These are phyloP conservation scores for Gulo gulo DNA, from an alignment of 2,113 vertebrate species.

Conservation along the genomic window DNA sequence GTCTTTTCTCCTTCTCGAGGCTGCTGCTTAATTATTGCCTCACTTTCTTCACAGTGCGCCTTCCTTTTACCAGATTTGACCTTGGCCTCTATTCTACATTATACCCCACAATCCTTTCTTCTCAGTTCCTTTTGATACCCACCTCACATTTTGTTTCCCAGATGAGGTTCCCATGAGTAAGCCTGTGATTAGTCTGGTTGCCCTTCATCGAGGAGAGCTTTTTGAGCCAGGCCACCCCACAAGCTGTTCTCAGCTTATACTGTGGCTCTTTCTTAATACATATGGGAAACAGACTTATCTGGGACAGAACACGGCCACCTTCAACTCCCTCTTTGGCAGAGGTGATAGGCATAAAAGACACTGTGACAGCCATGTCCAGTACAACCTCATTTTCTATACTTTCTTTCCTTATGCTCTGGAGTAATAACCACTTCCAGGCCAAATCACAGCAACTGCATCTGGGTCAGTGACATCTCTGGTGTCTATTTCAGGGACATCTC, in stretches of 20 bases:
- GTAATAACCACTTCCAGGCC: background rate
- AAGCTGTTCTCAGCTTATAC: background rate
- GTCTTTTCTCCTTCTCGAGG: background rate
- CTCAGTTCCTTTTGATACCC: background rate
- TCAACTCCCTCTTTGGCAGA: background rate
- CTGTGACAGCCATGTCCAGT: background rate
- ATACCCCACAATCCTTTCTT: background rate
- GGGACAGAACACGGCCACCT: background rate
- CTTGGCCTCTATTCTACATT: background rate
- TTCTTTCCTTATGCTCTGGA: background rate
- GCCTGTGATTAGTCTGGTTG: background rate
- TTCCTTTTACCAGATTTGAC: constrained; percentile 4
- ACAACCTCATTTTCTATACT: background rate
- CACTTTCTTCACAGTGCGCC: background rate
- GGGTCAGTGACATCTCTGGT: background rate
- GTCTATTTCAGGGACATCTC: background rate
- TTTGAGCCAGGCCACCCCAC: background rate
- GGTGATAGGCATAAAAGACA: background rate
- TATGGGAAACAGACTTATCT: background rate
- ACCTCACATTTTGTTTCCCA: background rate
- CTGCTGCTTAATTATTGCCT: background rate
- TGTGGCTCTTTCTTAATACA: background rate
- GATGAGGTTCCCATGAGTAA: background rate
- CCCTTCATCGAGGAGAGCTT: background rate
- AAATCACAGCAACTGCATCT: background rate